phyloP scores from a whole-genome alignment of 1,140 invertebrate genomes.

The Pachyrhynchus sulphureomaculatus region DNA sequence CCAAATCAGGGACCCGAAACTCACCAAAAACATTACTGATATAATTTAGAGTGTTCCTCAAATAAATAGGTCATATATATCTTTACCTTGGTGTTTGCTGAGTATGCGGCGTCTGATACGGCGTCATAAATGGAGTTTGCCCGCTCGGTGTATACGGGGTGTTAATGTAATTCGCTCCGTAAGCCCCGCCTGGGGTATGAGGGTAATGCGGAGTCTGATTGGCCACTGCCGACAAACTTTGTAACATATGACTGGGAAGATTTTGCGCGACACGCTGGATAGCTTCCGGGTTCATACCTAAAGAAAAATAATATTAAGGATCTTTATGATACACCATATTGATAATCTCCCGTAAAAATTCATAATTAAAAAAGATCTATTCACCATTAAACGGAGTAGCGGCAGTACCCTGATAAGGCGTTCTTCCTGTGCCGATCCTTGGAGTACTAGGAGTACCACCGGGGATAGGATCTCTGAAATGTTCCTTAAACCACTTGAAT shows the following conservation, averaged over 20 bases:
- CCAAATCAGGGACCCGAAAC: no score
- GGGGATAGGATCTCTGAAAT: constrained; percentile 89
- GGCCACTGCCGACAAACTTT: constrained; percentile 67
- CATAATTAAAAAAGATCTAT: no score
- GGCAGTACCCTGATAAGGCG: constrained; percentile 58
- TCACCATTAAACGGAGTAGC: constrained; percentile 42
- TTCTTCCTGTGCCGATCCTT: constrained; percentile 60
- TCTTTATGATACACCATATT: no score
- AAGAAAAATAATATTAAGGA: constrained; percentile 12
- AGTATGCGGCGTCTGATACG: constrained; percentile 74
- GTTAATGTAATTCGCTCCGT: constrained; percentile 57
- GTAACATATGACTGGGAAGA: constrained; percentile 71
- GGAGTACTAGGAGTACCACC: constrained; percentile 73
- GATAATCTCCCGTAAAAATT: no score
- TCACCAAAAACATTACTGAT: no score
- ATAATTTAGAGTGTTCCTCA: no score
- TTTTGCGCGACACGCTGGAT: constrained; percentile 74
- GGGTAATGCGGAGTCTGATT: constrained; percentile 69
- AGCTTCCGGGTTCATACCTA: constrained; percentile 66
- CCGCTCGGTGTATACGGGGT: constrained; percentile 86
- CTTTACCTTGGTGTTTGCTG: constrained; percentile 62
- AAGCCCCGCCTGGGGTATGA: constrained; percentile 61
- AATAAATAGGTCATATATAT: no score
- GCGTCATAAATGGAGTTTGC: constrained; percentile 89
- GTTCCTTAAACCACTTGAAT: constrained; percentile 97